phyloP scores from a whole-genome alignment of 2,113 vertebrate genomes.

The Tragelaphus strepsiceros region DNA sequence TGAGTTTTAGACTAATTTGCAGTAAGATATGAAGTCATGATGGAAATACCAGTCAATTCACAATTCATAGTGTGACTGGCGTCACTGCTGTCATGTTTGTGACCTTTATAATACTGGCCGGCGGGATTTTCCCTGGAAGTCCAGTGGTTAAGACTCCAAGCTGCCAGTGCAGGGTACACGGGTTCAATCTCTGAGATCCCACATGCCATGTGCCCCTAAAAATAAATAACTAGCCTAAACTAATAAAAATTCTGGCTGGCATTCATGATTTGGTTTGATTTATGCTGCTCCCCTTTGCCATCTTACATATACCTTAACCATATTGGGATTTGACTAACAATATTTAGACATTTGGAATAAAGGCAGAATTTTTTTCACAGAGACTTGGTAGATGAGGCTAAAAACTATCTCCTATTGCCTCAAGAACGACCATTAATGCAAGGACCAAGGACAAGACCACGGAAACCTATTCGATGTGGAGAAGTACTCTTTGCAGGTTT shows the following conservation, averaged over 20 bases:
- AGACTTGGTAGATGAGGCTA: constrained; percentile 98
- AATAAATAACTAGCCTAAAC: neutral
- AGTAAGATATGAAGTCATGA: neutral
- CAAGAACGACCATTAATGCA: constrained; percentile 99
- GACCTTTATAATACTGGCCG: constrained; percentile 7
- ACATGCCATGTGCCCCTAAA: neutral
- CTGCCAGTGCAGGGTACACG: neutral
- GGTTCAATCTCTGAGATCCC: neutral
- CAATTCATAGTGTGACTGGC: neutral
- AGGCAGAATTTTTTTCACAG: constrained; percentile 74
- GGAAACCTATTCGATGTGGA: constrained; percentile 97
- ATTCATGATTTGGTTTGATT: constrained; percentile 2
- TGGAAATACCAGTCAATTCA: neutral
- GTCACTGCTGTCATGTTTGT: neutral
- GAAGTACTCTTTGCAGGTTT: constrained; percentile 98
- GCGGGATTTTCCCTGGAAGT: neutral
- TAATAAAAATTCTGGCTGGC: neutral
- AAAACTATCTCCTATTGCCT: constrained; percentile 97
- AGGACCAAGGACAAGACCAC: constrained; percentile 93
- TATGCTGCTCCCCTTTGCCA: constrained; percentile 22
- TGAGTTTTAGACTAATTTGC: neutral
- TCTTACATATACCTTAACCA: neutral
- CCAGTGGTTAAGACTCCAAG: neutral
- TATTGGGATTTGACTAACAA: neutral
- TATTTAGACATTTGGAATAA: constrained; percentile 31